Base-by-base conservation (phyloP, 1,140 invertebrate species). In the Lepidurus arcticus region DNA sequence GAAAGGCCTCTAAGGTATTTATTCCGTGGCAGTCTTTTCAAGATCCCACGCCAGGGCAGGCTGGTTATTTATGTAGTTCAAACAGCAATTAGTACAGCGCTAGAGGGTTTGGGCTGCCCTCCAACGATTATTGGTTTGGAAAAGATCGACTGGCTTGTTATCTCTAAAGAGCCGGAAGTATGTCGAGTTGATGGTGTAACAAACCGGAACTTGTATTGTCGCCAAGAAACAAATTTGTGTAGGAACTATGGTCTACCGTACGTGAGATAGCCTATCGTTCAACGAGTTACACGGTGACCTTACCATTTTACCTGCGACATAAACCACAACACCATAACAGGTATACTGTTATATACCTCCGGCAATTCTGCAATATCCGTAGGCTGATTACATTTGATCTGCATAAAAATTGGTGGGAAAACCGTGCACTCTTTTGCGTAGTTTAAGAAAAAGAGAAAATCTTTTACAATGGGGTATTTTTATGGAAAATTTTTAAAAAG, bases 21-120 rank as follows among this genome's bases (percentile, higher is more conserved):
- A 13, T 65, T 65, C 53, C 53, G 53, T 65, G 21, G 53, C 53
- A 65, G 53, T 21, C 16, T 65, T 65, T 65, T 21, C 34, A 34
- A 21, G 53, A 13, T 65, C 53, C 53, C 53, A 65, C 53, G 53
- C 53, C 53, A 65, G 53, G 53, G 16, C 53, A 65, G 16, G 53
- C 21, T 21, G 53, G 53, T 65, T 65, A 21, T 65, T 65, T 65
- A 65, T 65, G 16, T 21, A 7, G 21, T 65, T 65, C 53, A 21
- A 16, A 21, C 53, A 10, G n/a, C 21, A 65, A 65, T 65, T 65
- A 65, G 53, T 21, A 65, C n/a, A 65, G 53, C 16, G 53, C 53
- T 21, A 65, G 21, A 65, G 53, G 53, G 4, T 13, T 21, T 65
- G 45, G 10, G 3, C 53, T 65, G 53, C 21, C 53, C n/a, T 21